Conservation (phyloP, 2,888 invertebrate genomes). For the Drosophila borborema region DNA sequence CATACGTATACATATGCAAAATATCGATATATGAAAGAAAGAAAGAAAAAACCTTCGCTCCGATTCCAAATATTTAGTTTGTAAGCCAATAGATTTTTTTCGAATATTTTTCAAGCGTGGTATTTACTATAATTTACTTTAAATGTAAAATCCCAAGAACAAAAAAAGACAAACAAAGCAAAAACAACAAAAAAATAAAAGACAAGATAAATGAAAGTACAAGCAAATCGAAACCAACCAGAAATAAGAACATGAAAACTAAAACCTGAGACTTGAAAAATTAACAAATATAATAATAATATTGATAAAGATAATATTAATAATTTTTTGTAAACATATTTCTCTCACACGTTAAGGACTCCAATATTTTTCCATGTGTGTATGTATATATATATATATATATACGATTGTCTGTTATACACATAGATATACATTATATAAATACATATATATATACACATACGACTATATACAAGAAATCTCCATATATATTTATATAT, state of each 20-base stretch:
- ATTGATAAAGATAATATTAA: slow-evolving; percentile 23
- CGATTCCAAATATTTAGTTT: slow-evolving; percentile 77
- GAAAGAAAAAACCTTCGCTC: slow-evolving; percentile 63
- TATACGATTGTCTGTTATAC: slow-evolving; percentile 63
- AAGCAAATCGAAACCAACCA: slow-evolving; percentile 61
- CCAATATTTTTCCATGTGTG: slow-evolving; percentile 66
- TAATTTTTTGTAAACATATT: slow-evolving; percentile 54
- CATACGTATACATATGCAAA: slow-evolving; percentile 39
- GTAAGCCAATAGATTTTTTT: slow-evolving; percentile 54
- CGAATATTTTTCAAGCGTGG: slow-evolving; percentile 59
- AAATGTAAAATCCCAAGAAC: slow-evolving; percentile 19
- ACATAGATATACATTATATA: slow-evolving; percentile 56
- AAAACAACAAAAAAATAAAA: slow-evolving; percentile 28
- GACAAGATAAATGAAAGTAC: slow-evolving; percentile 51
- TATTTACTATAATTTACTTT: slow-evolving; percentile 51
- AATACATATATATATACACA: slow-evolving; percentile 40
- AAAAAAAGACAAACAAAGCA: slow-evolving; percentile 36
- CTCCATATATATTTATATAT: slow-evolving; percentile 50
- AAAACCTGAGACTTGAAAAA: slow-evolving; percentile 67
- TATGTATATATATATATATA: slow-evolving; percentile 41
- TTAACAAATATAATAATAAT: slow-evolving; percentile 28
- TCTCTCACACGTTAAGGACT: slow-evolving; percentile 64
- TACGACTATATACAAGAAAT: slow-evolving; percentile 62
- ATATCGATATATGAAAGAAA: slow-evolving; percentile 25
- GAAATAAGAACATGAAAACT: slow-evolving; percentile 51